phyloP scores from a whole-genome alignment of 2,888 invertebrate species.

The Luffia ferchaultella region DNA sequence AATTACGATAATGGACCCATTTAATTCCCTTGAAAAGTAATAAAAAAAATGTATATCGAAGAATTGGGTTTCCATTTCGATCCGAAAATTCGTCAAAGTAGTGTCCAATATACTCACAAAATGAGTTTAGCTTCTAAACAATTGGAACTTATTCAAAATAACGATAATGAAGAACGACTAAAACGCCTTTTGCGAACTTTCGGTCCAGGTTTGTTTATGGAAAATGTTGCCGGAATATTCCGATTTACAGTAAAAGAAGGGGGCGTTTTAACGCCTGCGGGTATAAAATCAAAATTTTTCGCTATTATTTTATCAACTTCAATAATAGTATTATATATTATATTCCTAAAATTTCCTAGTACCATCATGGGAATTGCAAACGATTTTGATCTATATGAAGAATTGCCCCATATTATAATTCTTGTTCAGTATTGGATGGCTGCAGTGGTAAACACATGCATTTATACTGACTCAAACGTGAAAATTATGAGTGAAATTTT shows the following conservation, averaged over 20 bases:
- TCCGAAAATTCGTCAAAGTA: no score
- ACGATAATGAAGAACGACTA: no score
- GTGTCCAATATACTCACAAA: no score
- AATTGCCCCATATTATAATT: not conserved
- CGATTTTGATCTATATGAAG: not conserved
- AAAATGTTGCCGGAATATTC: slow-evolving; percentile 30
- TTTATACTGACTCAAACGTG: not conserved
- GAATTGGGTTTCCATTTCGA: no score
- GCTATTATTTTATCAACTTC: slow-evolving; percentile 17
- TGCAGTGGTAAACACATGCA: not conserved
- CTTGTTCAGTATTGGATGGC: not conserved
- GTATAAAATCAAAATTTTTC: slow-evolving; percentile 22
- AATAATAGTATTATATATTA: not conserved
- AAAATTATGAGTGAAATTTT: slow-evolving; percentile 17
- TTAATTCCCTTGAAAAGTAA: no score
- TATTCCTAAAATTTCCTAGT: not conserved
- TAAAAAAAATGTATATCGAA: no score
- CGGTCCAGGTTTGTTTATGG: slow-evolving; percentile 11
- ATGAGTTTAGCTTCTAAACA: no score
- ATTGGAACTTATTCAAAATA: no score
- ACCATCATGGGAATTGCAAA: not conserved
- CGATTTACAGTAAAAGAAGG: slow-evolving; percentile 24
- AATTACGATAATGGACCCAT: no score
- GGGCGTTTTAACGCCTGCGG: slow-evolving; percentile 4
- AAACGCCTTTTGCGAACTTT: no score